Evolutionary conservation across 2,888 invertebrate genomes (phyloP).

Genomic region (Lutraria lutraria): DNA sequence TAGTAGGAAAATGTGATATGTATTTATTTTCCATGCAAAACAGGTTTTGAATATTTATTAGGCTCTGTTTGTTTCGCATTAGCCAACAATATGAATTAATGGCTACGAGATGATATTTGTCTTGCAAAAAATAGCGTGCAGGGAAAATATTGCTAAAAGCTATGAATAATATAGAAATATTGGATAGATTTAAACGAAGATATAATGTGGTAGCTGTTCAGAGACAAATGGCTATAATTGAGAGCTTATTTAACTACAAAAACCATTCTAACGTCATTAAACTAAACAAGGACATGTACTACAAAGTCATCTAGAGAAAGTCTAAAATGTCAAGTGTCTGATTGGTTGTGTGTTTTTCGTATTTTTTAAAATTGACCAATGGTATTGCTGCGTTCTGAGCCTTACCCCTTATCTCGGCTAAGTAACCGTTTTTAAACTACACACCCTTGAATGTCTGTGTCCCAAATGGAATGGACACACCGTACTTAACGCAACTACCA

Average conservation of each 20-base stretch:
- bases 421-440: too few species aligned
- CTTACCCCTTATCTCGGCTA: too few species aligned
- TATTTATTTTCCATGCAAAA: conserved; percentile 19
- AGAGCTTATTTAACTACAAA: neutral
- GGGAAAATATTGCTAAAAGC: neutral
- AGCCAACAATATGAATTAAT: neutral
- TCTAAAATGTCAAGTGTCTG: too few species aligned
- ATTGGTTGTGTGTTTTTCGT: too few species aligned
- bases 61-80: conserved; percentile 1
- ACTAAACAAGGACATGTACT: too few species aligned
- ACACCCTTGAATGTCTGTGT: too few species aligned
- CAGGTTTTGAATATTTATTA: conserved; percentile 10
- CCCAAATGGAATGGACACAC: too few species aligned
- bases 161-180: neutral
- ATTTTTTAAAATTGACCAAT: too few species aligned
- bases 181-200: neutral
- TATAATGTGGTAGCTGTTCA: neutral
- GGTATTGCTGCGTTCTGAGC: too few species aligned
- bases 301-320: too few species aligned
- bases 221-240: neutral
- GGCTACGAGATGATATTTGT: neutral
- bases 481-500: too few species aligned
- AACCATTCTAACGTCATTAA: too few species aligned
- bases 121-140: neutral
- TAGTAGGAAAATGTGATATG: neutral